Evolutionary conservation across 2,113 vertebrate species (phyloP), one percentile per base, ranked within the genome.

Genomic region (Indicator indicator): DNA sequence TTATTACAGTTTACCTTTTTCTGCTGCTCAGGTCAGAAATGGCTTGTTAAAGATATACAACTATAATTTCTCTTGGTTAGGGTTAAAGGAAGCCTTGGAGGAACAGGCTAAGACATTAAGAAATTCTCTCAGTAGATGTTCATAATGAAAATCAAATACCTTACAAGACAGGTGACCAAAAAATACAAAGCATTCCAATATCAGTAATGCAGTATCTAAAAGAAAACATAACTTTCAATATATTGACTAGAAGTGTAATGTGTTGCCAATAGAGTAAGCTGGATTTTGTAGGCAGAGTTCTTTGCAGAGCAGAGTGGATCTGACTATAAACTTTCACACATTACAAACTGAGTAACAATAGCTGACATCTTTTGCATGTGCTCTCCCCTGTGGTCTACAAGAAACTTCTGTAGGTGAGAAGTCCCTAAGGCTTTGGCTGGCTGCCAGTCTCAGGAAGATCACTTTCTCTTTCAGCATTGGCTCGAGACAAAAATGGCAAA

Each of bases 361-460:
- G 60, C 28, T 93, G 67, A 19, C 24, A 60, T 55, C 71, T 96
- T 81, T 87, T 38, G 30, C 32, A 77, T 16, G 1, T 40, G 48
- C 8, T 89, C 38, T 85, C 64, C 42, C 21, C 38, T 60, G 9
- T 52, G 67, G n/a, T 88, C 26, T 54, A n/a, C 28, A 68, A 68
- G 68, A 94, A 88, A 87, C 42, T 60, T 65, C 80, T 90, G 44
- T 48, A 90, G 79, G 55, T 81, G 72, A 73, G 82, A 95, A 79
- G 77, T 36, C 42, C 52, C 68, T 83, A 17, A 77, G 19, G 27
- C 72, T 94, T 95, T 84, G 90, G 62, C 91, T 90, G 42, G 68
- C 63, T 94, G 65, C 60, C 75, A 56, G 50, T 12, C 38, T 89
- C 33, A 20, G 46, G 88, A 65, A 32, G 16, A 64, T 92, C 26